Conservation (phyloP, 1,140 invertebrate genomes). For the Monochamus saltuarius region DNA sequence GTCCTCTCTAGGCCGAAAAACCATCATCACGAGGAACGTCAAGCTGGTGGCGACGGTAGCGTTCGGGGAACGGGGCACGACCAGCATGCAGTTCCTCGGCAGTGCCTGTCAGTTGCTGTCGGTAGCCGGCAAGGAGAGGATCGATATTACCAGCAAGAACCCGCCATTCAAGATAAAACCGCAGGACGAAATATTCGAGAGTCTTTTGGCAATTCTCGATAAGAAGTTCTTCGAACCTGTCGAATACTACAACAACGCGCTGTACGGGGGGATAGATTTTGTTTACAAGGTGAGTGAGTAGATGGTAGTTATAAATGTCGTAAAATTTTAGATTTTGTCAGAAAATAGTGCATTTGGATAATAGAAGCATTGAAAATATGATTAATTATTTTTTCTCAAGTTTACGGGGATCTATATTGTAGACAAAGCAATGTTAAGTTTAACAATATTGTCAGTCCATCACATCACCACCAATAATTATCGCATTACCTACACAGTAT, state of each 20-base stretch:
- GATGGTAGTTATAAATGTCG: constrained; percentile 1
- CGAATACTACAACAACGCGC: constrained; percentile 33
- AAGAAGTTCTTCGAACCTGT: constrained; percentile 33
- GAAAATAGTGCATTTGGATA: neutral
- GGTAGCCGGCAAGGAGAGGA: constrained; percentile 33
- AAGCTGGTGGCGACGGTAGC: constrained; percentile 38
- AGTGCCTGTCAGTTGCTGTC: constrained; percentile 36
- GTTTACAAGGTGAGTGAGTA: constrained; percentile 38
- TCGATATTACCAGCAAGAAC: constrained; percentile 34
- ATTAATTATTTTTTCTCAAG: neutral
- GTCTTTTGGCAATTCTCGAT: constrained; percentile 32
- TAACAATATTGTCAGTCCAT: too few relatives aligned
- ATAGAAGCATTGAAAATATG: neutral
- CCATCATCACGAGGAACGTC: constrained; percentile 43
- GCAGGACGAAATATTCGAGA: constrained; percentile 35
- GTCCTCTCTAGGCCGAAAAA: constrained; percentile 34
- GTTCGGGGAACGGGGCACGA: constrained; percentile 27
- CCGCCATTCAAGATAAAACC: constrained; percentile 38
- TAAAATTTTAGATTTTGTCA: neutral
- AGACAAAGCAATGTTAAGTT: too few relatives aligned
- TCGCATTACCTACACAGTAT: too few relatives aligned
- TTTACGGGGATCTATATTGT: constrained; percentile 4
- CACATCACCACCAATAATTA: too few relatives aligned
- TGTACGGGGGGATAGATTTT: constrained; percentile 33
- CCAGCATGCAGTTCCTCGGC: constrained; percentile 36